Evolutionary conservation across 2,113 vertebrate species (phyloP), one percentile per base, ranked within the genome.

Genomic region (Eurypyga helias): DNA sequence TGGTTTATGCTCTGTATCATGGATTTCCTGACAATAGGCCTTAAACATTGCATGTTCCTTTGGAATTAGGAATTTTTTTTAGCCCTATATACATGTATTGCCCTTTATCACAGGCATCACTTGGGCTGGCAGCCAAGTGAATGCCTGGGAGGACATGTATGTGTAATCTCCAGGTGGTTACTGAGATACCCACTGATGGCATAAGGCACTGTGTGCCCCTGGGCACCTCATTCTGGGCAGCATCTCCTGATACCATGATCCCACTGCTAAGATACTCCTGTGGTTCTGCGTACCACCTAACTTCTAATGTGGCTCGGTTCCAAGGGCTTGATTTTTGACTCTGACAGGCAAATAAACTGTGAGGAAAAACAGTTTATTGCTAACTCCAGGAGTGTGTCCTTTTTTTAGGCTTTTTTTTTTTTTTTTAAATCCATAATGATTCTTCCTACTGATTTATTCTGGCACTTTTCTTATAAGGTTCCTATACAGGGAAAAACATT

Each of bases 61-160:
- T 60, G 23, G 67, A 69, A 41, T 25, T 65, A 21, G 49, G 75
- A 41, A 1, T 15, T 34, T 38, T 61, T 90, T 92, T 82, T 64
- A 70, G 76, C 48, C 26, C 2, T 43, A 6, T 65, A 15, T 66
- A 6, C 80, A 46, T 3, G 2, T 58, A 23, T 65, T 83, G 71
- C 24, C 60, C 71, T 90, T 72, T 86, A 6, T 90, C 36, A 8
- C 38, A 34, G 61, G 65, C 65, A 12, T 23, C 71, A 84, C 48
- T 69, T 84, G 95, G 83, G 66, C 91, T 77, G 66, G 24, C 67
- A 94, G 96, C 94, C 88, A 96, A 15, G 33, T 25, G 48, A 49
- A 25, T 55, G 70, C 76, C 88, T 66, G 54, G 23, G 54, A 91
- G 54, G 73, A 62, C 60, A 36, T 13, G 38, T 41, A 21, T 54